phyloP scores from a whole-genome alignment of 1,140 invertebrate species.

The Oscheius sp. region DNA sequence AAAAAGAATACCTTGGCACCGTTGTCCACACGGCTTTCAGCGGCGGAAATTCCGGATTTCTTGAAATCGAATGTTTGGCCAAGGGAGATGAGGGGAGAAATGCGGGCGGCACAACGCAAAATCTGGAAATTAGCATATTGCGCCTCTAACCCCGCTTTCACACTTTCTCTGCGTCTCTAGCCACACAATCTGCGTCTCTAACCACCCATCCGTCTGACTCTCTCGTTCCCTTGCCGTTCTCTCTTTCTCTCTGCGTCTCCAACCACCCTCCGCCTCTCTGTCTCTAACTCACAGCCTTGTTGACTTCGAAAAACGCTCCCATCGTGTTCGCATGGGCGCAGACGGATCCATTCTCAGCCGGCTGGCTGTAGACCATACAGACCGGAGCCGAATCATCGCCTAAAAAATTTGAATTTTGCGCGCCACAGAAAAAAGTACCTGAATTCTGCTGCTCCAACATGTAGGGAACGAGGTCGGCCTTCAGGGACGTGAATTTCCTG shows the following conservation, averaged over 20 bases:
- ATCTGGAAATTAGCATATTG: too few species aligned
- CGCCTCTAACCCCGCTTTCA: too few species aligned
- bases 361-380: background rate
- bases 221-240: too few species aligned
- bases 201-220: too few species aligned
- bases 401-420: too few species aligned
- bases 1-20: conserved; percentile 7
- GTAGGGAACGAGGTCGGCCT: conserved; percentile 27
- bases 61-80: conserved; percentile 11
- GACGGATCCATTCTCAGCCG: conserved; percentile 18
- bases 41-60: background rate
- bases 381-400: background rate
- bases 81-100: too few species aligned
- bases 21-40: conserved; percentile 10
- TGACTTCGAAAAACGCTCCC: conserved; percentile 30
- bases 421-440: background rate
- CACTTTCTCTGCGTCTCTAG: too few species aligned
- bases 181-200: too few species aligned
- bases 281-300: conserved; percentile 19
- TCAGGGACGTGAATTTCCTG: conserved; percentile 17
- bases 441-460: conserved; percentile 20
- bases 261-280: too few species aligned
- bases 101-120: too few species aligned
- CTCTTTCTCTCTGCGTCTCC: too few species aligned
- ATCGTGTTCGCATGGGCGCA: conserved; percentile 15